These are phyloP conservation scores for Lycodopsis pacificus DNA, from an alignment of 2,797 vertebrate genomes.

Conservation along the genomic window DNA sequence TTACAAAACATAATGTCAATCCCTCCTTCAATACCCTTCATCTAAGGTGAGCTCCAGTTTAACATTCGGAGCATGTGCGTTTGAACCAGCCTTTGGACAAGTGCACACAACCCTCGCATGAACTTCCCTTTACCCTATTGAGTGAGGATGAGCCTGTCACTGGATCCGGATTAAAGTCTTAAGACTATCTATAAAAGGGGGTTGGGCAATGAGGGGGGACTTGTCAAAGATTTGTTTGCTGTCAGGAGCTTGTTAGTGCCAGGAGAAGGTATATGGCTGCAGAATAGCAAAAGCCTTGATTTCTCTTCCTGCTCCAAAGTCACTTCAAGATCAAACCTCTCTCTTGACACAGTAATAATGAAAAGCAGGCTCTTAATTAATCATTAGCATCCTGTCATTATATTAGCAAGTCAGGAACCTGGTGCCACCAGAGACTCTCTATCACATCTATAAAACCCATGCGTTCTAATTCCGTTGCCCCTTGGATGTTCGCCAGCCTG, in stretches of 20 bases:
- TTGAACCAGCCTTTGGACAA: conserved; percentile 78
- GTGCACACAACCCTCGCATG: conserved; percentile 72
- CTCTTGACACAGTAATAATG: conserved; percentile 67
- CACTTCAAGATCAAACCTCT: conserved; percentile 79
- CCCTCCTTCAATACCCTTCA: conserved; percentile 63
- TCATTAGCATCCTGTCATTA: conserved; percentile 75
- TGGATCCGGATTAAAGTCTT: conserved; percentile 87
- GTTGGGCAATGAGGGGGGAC: conserved; percentile 62
- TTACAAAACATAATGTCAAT: conserved; percentile 46
- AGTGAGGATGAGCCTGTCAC: conserved; percentile 86
- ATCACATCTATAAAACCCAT: conserved; percentile 62
- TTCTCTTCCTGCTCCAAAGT: conserved; percentile 78
- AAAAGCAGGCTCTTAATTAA: conserved; percentile 74
- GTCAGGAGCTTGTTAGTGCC: conserved; percentile 72
- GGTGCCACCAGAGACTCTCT: conserved; percentile 54
- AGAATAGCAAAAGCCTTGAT: conserved; percentile 68
- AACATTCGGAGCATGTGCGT: conserved; percentile 78
- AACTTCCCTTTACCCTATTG: conserved; percentile 86
- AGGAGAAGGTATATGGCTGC: conserved; percentile 63
- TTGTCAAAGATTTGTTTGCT: conserved; percentile 84
- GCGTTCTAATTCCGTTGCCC: conserved; percentile 64
- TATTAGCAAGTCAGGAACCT: conserved; percentile 67
- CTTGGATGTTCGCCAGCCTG: conserved; percentile 33
- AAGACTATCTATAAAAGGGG: conserved; percentile 85
- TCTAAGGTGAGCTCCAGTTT: conserved; percentile 78